Base-by-base conservation (phyloP, 2,797 vertebrate genomes). In the Calcarius lapponicus region DNA sequence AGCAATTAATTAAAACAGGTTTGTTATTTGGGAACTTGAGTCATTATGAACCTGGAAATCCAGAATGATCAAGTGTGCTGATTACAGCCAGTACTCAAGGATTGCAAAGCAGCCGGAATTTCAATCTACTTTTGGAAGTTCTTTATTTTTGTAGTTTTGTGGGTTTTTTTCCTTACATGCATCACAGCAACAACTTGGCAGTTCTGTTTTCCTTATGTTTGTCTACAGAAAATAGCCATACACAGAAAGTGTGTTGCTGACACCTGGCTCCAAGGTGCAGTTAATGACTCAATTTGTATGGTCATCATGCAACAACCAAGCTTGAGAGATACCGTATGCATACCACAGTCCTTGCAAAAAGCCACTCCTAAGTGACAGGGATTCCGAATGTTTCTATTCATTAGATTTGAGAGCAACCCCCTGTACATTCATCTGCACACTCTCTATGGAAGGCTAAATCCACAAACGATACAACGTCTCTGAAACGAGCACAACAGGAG, bases 401-500 rank as follows among this genome's bases (percentile, higher is more conserved):
- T 95, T 86, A 90, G 79, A 96, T 90, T 96, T 95, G 96, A 97
- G 43, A 92, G 86, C 93, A 79, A 87, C 56, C 91, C 90, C 95
- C 91, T 86, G 92, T 83, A 88, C 79, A 93, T 95, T 97, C 90
- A 96, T 97, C 89, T 89, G 82, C 78, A 91, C 94, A 67, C 90
- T 69, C 80, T 93, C 64, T 82, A 79, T 19, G 51, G 86, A 92
- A 94, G 58, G 89, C 88, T 97, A 96, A 88, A 93, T 95, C 92
- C 84, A 91, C 95, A 97, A 95, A 95, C 70, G 85, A 94, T 94
- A 93, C 29, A 91, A 86, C 20, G 45, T 89, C 97, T 96, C 94
- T 93, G 75, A 97, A 97, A 93, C 65, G 20, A 97, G 92, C 81
- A 95, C 89, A 97, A 93, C 88, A 95, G 81, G 67, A 91, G 96